phyloP scores from a whole-genome alignment of 2,797 vertebrate species.

The Schizopygopsis malacanthus region DNA sequence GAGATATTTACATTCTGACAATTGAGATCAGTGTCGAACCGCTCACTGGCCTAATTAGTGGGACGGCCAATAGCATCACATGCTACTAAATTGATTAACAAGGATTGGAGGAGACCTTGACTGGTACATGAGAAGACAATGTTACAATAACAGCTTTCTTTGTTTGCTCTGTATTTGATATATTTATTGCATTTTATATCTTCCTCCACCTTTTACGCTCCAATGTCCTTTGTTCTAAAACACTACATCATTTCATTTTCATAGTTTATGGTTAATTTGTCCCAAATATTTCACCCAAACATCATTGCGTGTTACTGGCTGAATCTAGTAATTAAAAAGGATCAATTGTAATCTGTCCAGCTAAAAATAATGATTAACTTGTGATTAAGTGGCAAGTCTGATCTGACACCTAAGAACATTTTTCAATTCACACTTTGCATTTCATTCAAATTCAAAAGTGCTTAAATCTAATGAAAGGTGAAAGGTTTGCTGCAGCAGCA shows the following conservation, averaged over 20 bases:
- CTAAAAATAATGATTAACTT: slow-evolving; percentile 68
- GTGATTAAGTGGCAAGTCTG: slow-evolving; percentile 72
- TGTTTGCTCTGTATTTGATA: not conserved
- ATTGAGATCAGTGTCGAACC: slow-evolving; percentile 63
- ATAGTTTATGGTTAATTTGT: slow-evolving; percentile 61
- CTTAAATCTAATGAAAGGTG: slow-evolving; percentile 72
- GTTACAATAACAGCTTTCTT: slow-evolving; percentile 54
- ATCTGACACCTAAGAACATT: slow-evolving; percentile 66
- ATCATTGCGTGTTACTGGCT: slow-evolving; percentile 66
- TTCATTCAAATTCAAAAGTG: slow-evolving; percentile 69
- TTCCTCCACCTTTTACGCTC: not conserved
- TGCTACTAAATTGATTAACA: slow-evolving; percentile 40
- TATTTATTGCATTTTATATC: not conserved
- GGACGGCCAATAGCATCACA: slow-evolving; percentile 36
- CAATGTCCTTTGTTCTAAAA: not conserved
- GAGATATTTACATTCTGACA: slow-evolving; percentile 67
- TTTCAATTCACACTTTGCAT: slow-evolving; percentile 65
- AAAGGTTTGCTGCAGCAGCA: slow-evolving; percentile 66
- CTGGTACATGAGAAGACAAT: slow-evolving; percentile 8
- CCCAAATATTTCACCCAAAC: slow-evolving; percentile 65
- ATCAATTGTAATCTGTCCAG: slow-evolving; percentile 67
- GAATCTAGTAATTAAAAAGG: slow-evolving; percentile 71
- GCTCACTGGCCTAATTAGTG: slow-evolving; percentile 60
- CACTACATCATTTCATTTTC: not conserved
- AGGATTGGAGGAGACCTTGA: slow-evolving; percentile 18